Evolutionary conservation across 2,113 vertebrate species (phyloP).

Genomic region (Ptyas mucosa): DNA sequence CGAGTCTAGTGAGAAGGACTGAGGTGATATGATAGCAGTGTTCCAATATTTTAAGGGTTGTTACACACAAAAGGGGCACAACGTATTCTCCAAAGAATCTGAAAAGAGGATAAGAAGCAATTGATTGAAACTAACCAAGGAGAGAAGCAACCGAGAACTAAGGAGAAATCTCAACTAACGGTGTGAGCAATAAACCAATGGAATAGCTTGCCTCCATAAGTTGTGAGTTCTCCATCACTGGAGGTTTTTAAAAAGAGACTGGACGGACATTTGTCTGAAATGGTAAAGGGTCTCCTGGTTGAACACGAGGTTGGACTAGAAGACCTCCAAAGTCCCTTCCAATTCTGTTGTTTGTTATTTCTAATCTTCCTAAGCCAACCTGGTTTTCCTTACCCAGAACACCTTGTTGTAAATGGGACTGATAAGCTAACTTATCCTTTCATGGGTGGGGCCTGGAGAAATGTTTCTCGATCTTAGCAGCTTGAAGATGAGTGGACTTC

Average conservation of each 20-base stretch:
- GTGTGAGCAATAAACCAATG: background rate
- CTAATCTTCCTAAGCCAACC: background rate
- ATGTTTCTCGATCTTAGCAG: background rate
- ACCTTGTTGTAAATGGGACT: conserved; percentile 68
- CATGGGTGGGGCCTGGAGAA: background rate
- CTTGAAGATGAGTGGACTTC: background rate
- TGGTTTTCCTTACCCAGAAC: conserved; percentile 52
- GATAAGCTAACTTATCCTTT: background rate
- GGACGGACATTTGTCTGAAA: background rate
- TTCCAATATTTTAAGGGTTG: background rate
- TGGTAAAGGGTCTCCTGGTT: background rate
- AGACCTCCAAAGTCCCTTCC: background rate
- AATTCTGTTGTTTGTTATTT: background rate
- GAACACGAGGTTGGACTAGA: background rate
- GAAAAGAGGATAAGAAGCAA: background rate
- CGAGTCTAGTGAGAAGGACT: background rate
- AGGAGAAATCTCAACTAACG: background rate
- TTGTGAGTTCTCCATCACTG: background rate
- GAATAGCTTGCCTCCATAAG: background rate
- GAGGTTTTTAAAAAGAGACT: background rate
- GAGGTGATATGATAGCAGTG: background rate
- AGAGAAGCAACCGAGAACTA: background rate
- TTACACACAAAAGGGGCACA: background rate
- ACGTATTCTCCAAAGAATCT: background rate
- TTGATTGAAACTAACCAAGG: background rate